A percentile compares a stretch with the other conserved stretches of the same genome.
These are phyloP conservation scores for Bettongia penicillata DNA, from an alignment of 2,113 vertebrate genomes.

Conservation along the genomic window DNA sequence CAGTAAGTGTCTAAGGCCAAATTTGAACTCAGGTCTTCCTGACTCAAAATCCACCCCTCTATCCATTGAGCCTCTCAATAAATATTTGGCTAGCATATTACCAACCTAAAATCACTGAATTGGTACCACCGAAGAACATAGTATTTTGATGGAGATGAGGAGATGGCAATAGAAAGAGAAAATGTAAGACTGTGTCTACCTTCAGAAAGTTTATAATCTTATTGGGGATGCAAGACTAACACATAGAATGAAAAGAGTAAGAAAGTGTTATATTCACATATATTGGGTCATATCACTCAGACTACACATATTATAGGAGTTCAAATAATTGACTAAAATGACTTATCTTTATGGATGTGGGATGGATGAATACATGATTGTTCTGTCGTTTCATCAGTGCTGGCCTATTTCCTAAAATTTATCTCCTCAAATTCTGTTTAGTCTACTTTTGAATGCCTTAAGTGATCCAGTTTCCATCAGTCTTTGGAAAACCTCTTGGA, in stretches of 20 bases:
- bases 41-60: too few species aligned
- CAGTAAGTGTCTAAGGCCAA: too few species aligned
- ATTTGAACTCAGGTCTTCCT: too few species aligned
- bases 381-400: neutral
- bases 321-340: slow-evolving; percentile 52
- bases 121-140: slow-evolving; percentile 3
- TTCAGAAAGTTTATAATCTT: neutral
- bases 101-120: neutral
- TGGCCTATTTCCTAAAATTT: slow-evolving; percentile 48
- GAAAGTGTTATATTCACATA: neutral
- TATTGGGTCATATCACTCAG: neutral
- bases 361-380: slow-evolving; percentile 55
- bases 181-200: neutral
- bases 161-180: neutral
- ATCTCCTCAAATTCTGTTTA: slow-evolving; percentile 64
- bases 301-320: slow-evolving; percentile 1
- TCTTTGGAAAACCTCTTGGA: slow-evolving; percentile 53
- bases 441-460: slow-evolving; percentile 49
- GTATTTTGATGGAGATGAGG: neutral
- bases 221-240: neutral
- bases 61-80: too few species aligned
- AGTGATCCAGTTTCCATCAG: slow-evolving; percentile 51
- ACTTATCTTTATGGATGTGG: slow-evolving; percentile 25
- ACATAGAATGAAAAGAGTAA: slow-evolving; percentile 18
- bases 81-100: too few species aligned